phyloP scores from a whole-genome alignment of 2,888 invertebrate genomes.

The Caenorhabditis sp. region DNA sequence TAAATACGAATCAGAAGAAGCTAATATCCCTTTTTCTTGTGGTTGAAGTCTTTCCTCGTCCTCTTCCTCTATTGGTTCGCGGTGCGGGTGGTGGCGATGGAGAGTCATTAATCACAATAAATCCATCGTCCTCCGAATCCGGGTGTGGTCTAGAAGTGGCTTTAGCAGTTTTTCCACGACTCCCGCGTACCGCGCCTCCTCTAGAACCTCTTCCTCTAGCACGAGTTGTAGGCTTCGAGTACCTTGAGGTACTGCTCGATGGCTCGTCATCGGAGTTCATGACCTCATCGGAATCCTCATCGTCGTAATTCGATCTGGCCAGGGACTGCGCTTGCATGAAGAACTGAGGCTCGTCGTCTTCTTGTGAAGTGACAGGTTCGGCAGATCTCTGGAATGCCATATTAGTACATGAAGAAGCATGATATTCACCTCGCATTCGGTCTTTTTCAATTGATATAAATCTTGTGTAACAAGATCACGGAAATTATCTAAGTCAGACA shows the following conservation, averaged over 20 bases:
- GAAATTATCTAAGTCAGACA: constrained; percentile 35
- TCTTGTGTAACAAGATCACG: constrained; percentile 46
- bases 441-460: constrained; percentile 46
- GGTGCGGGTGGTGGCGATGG: constrained; percentile 37
- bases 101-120: constrained; percentile 27
- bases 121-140: constrained; percentile 30
- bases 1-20: constrained; percentile 16
- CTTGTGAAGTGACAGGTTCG: not conserved
- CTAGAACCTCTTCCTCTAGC: constrained; percentile 44
- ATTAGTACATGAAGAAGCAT: not conserved
- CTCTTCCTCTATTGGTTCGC: constrained; percentile 12
- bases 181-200: constrained; percentile 20
- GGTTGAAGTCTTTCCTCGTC: constrained; percentile 6
- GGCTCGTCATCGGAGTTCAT: constrained; percentile 32
- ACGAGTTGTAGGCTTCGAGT: constrained; percentile 7
- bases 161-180: constrained; percentile 7
- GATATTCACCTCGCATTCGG: constrained; percentile 41
- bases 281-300: constrained; percentile 30
- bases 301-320: not conserved
- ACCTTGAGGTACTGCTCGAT: not conserved
- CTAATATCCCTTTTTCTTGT: constrained; percentile 32
- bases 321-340: constrained; percentile 4
- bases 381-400: not conserved
- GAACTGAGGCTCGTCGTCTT: constrained; percentile 37
- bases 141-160: not conserved